Conservation (phyloP, 2,888 invertebrate genomes). For the Heliothis peltigera region DNA sequence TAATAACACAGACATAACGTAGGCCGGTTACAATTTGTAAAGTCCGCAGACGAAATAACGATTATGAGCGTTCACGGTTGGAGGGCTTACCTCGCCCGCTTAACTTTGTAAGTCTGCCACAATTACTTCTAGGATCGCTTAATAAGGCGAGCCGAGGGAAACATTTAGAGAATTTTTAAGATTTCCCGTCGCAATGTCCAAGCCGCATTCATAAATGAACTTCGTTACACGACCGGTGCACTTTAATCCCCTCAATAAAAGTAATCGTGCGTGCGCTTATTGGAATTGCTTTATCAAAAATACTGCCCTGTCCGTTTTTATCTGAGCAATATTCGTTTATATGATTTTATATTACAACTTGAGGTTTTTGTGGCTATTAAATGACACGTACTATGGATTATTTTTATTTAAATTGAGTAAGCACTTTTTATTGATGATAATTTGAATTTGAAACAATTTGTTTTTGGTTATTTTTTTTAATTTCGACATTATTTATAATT, state of each 20-base stretch:
- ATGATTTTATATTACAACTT: constrained; percentile 66
- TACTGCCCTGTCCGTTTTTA: constrained; percentile 75
- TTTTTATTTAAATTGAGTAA: constrained; percentile 23
- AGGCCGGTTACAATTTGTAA: constrained; percentile 82
- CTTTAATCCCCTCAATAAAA: constrained; percentile 85
- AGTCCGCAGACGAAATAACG: constrained; percentile 89
- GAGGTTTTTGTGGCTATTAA: constrained; percentile 56
- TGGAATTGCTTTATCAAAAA: constrained; percentile 81
- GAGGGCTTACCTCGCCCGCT: constrained; percentile 82
- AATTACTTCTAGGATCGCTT: constrained; percentile 84
- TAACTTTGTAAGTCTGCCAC: constrained; percentile 88
- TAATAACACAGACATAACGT: constrained; percentile 66
- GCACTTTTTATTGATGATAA: constrained; percentile 8
- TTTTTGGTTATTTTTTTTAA: background rate
- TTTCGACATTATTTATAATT: too few relatives aligned
- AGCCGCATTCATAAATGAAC: constrained; percentile 72
- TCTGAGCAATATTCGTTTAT: constrained; percentile 67
- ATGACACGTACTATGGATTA: constrained; percentile 35
- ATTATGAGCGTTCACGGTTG: constrained; percentile 81
- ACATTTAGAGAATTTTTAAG: constrained; percentile 81
- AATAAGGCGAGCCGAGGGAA: constrained; percentile 80
- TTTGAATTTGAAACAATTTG: background rate
- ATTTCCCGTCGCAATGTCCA: constrained; percentile 69
- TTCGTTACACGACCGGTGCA: constrained; percentile 72
- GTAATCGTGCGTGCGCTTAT: constrained; percentile 83